Evolutionary conservation across 1,140 invertebrate species (phyloP).

Genomic region (Chrysoperla carnea): DNA sequence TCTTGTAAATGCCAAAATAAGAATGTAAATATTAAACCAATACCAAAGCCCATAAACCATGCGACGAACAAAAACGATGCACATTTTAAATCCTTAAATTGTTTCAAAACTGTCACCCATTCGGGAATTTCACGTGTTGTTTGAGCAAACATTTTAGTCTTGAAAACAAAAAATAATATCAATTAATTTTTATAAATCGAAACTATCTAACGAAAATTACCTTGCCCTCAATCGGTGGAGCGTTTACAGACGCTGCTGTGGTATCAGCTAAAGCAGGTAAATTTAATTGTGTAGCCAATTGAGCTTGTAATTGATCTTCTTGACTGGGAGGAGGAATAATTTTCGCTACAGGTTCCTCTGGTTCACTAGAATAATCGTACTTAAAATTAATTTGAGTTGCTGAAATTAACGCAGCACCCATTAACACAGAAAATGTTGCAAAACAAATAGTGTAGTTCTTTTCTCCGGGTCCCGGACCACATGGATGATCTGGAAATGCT

Average conservation of each 20-base stretch:
- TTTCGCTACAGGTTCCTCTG: conserved; percentile 18
- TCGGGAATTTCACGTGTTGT: conserved; percentile 77
- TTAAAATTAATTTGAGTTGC: conserved; percentile 81
- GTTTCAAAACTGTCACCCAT: conserved; percentile 78
- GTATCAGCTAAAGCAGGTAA: conserved; percentile 55
- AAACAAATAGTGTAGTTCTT: conserved; percentile 99
- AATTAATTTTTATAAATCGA: background rate
- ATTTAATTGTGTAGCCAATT: conserved; percentile 62
- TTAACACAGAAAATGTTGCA: conserved; percentile 90
- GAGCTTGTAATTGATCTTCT: conserved; percentile 62
- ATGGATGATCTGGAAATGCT: conserved; percentile 76
- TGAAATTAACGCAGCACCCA: conserved; percentile 85
- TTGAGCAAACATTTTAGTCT: conserved; percentile 88
- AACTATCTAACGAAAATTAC: conserved; percentile 14
- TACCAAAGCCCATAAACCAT: conserved; percentile 99
- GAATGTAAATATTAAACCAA: conserved; percentile 97
- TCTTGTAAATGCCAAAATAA: conserved; percentile 99
- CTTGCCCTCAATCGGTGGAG: conserved; percentile 35
- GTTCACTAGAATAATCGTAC: conserved; percentile 36
- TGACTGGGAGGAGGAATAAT: conserved; percentile 25
- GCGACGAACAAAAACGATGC: conserved; percentile 89
- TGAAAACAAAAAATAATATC: conserved; percentile 16
- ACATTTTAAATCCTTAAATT: conserved; percentile 81
- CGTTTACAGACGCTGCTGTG: conserved; percentile 25
- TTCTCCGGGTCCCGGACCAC: conserved; percentile 70